These are phyloP conservation scores for Anisognathus igniventris DNA, from an alignment of 2,797 vertebrate species.

Conservation along the genomic window DNA sequence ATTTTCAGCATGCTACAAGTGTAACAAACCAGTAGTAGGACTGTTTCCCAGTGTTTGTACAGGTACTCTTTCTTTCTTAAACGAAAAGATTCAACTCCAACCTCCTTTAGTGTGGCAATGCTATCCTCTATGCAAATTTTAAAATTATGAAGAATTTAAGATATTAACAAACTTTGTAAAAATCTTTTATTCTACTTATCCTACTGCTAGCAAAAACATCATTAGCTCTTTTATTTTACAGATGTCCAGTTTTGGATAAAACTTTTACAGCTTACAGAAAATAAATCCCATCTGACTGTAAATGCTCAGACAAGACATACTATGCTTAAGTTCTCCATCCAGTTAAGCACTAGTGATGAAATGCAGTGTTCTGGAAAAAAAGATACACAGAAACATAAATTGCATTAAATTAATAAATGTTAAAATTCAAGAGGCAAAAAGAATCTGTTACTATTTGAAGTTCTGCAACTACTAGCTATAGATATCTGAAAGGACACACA, in stretches of 20 bases:
- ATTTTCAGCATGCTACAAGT: neutral
- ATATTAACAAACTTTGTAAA: neutral
- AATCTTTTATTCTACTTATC: neutral
- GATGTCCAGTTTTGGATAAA: neutral
- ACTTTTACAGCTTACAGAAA: neutral
- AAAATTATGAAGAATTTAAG: neutral
- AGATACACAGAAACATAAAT: neutral
- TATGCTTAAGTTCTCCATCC: neutral
- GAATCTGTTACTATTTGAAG: neutral
- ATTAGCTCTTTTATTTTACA: neutral
- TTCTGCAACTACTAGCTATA: neutral
- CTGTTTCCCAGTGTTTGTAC: neutral
- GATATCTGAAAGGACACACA: neutral
- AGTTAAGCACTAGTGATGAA: neutral
- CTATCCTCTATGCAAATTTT: neutral
- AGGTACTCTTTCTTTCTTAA: neutral
- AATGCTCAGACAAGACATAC: neutral
- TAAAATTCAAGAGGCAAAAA: neutral
- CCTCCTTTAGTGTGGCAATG: neutral
- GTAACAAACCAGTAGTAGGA: neutral
- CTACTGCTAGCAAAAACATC: neutral
- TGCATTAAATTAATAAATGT: neutral
- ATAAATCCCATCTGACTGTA: neutral
- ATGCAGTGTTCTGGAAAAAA: neutral
- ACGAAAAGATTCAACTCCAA: neutral